Evolutionary conservation across 2,797 vertebrate species (phyloP).

Genomic region (Aulostomus chinensis): DNA sequence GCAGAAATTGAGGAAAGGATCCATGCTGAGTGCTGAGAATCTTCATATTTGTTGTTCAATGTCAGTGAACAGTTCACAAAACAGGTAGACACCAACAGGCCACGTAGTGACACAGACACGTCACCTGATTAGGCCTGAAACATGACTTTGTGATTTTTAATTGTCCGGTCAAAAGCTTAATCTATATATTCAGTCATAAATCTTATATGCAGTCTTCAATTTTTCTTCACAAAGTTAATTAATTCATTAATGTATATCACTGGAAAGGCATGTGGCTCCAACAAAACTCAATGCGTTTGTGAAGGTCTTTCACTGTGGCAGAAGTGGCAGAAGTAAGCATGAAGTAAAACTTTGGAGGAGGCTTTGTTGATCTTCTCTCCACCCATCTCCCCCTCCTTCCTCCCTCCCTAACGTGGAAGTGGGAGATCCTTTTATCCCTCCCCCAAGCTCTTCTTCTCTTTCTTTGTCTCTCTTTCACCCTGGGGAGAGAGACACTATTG

Average conservation of each 20-base stretch:
- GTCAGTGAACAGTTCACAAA: too few species aligned
- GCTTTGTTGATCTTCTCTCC: conserved; percentile 52
- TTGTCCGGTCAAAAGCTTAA: conserved; percentile 2
- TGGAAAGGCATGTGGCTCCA: background rate
- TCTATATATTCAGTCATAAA: background rate
- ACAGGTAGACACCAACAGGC: too few species aligned
- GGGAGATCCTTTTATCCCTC: conserved; percentile 76
- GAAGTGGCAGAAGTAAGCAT: conserved; percentile 24
- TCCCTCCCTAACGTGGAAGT: conserved; percentile 67
- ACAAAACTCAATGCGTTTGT: background rate
- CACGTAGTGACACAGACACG: too few species aligned
- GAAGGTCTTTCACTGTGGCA: too few species aligned
- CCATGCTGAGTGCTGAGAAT: too few species aligned
- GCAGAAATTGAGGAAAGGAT: too few species aligned
- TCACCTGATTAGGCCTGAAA: too few species aligned
- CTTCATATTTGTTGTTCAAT: too few species aligned
- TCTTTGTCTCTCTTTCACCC: conserved; percentile 59
- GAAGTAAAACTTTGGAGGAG: conserved; percentile 28
- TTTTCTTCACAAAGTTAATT: background rate
- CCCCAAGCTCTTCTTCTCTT: conserved; percentile 31
- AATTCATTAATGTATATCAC: too few species aligned
- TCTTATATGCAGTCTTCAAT: background rate
- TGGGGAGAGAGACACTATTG: conserved; percentile 74
- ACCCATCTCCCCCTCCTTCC: conserved; percentile 42
- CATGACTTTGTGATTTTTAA: too few species aligned